Conservation (phyloP, 1,140 invertebrate genomes). For the Babylonia areolata region DNA sequence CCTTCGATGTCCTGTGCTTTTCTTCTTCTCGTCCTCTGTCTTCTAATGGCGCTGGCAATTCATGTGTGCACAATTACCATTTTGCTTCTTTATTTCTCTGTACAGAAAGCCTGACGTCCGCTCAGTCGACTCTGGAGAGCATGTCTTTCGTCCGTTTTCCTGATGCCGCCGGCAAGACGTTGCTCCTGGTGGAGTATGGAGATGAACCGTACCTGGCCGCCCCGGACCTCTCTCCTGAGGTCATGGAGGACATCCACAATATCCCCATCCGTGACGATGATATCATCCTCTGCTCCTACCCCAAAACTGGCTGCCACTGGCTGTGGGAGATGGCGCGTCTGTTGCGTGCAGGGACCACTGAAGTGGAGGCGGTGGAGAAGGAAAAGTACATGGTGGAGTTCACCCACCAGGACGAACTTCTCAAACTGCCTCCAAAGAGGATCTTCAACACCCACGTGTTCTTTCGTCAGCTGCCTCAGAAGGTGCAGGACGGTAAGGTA, state of each 20-base stretch:
- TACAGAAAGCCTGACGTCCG: neutral
- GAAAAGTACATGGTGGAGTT: constrained; percentile 48
- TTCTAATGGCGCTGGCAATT: neutral
- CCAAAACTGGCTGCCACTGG: constrained; percentile 59
- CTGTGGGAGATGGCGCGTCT: constrained; percentile 51
- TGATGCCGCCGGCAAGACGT: constrained; percentile 13
- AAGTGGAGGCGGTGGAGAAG: constrained; percentile 38
- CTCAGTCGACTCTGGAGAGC: neutral
- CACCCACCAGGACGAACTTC: constrained; percentile 7
- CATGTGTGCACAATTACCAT: neutral
- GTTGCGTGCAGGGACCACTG: constrained; percentile 42
- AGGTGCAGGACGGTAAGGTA: constrained; percentile 38
- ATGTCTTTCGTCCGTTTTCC: constrained; percentile 7
- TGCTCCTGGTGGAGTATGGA: constrained; percentile 13
- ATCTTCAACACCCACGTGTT: constrained; percentile 50
- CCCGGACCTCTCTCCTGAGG: neutral
- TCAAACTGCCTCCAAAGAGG: constrained; percentile 43
- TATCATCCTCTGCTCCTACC: constrained; percentile 60
- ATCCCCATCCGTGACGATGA: constrained; percentile 48
- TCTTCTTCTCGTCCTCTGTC: neutral
- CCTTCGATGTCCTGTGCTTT: neutral
- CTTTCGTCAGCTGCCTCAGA: constrained; percentile 41
- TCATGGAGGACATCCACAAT: constrained; percentile 16
- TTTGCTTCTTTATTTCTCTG: neutral
- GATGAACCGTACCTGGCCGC: neutral